A percentile compares a stretch with the other conserved stretches of the same genome.
Evolutionary conservation across 2,888 invertebrate species (phyloP).

Genomic region (Melangyna quadrimaculata): DNA sequence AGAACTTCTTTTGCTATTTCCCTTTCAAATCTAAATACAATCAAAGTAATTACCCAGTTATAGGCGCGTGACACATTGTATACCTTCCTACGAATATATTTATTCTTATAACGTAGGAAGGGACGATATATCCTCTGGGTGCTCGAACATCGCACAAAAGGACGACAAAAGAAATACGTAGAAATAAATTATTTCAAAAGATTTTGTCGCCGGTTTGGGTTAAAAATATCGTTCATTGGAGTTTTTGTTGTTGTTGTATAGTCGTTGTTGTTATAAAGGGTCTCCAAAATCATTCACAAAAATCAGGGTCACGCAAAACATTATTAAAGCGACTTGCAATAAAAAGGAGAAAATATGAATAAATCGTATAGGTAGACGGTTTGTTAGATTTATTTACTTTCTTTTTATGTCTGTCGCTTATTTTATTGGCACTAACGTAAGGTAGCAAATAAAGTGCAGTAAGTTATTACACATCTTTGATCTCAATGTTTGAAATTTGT

Average conservation of each 20-base stretch:
- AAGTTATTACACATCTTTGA: neutral
- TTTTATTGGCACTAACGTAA: constrained; percentile 14
- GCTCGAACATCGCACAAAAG: constrained; percentile 50
- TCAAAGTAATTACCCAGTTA: constrained; percentile 70
- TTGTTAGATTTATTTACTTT: constrained; percentile 57
- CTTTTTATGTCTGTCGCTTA: neutral
- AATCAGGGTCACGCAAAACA: constrained; percentile 70
- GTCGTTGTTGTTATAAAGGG: constrained; percentile 27
- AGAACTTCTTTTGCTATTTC: constrained; percentile 69
- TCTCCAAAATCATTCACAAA: constrained; percentile 24
- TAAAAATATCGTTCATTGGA: constrained; percentile 50
- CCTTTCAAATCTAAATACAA: constrained; percentile 71
- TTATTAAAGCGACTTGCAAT: constrained; percentile 28
- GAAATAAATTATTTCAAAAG: constrained; percentile 50
- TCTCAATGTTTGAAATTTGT: neutral
- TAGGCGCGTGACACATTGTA: constrained; percentile 68
- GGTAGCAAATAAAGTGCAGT: neutral
- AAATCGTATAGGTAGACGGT: neutral
- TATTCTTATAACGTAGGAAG: neutral
- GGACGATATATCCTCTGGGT: neutral
- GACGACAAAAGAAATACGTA: constrained; percentile 28
- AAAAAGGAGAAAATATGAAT: neutral
- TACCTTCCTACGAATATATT: neutral
- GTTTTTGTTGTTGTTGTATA: constrained; percentile 6
- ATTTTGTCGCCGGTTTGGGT: constrained; percentile 40